Evolutionary conservation across 2,113 vertebrate genomes (phyloP).

Genomic region (Tauraco erythrolophus): DNA sequence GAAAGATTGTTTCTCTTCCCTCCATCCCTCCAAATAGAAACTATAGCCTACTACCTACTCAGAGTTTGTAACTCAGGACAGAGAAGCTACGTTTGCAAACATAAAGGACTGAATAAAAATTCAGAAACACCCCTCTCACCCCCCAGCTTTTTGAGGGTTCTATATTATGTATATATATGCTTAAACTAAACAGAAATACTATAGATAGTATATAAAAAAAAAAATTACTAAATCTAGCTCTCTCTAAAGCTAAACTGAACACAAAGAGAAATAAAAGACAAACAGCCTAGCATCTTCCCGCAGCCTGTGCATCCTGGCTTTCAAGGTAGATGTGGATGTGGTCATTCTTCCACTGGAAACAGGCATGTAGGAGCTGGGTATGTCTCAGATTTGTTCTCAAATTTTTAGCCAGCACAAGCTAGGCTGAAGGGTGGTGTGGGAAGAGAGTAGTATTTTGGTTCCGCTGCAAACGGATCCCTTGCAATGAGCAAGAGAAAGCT

Average conservation of each 20-base stretch:
- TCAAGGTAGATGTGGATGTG: neutral
- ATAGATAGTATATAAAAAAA: neutral
- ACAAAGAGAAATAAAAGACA: neutral
- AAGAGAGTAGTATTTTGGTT: neutral
- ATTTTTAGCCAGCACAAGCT: neutral
- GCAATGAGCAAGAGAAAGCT: neutral
- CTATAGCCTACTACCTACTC: neutral
- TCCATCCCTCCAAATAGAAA: neutral
- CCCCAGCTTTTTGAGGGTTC: rapidly evolving
- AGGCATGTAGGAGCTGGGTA: neutral
- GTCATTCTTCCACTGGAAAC: neutral
- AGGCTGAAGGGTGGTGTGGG: neutral
- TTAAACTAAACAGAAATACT: neutral
- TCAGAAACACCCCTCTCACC: neutral
- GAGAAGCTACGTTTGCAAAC: neutral
- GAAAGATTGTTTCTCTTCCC: neutral
- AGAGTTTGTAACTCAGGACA: neutral
- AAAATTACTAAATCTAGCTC: neutral
- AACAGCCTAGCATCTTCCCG: neutral
- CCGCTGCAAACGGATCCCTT: neutral
- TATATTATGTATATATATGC: neutral
- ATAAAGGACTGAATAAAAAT: neutral
- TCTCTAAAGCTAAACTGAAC: neutral
- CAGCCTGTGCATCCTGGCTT: neutral
- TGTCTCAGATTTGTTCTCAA: neutral